Conservation (phyloP, 2,797 vertebrate genomes). For the Sebastes wilsoni region DNA sequence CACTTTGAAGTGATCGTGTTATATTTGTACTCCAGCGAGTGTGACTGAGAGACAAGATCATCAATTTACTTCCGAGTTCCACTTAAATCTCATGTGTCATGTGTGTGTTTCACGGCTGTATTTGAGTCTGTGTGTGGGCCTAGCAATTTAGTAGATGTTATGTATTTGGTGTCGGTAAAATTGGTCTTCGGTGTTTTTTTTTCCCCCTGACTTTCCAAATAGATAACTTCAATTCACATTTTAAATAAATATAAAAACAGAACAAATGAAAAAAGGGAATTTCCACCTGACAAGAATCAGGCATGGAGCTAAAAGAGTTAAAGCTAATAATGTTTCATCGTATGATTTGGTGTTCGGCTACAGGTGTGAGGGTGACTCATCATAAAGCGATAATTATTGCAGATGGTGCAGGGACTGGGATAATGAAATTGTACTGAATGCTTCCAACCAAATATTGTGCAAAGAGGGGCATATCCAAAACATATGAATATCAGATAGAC, state of each 20-base stretch:
- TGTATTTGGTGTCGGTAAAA: neutral
- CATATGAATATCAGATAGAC: neutral
- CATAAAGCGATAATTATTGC: neutral
- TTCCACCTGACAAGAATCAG: neutral
- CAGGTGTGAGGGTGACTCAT: neutral
- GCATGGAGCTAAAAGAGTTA: neutral
- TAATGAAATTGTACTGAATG: neutral
- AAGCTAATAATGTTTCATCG: neutral
- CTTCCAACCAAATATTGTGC: neutral
- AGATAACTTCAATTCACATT: neutral
- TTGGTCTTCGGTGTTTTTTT: neutral
- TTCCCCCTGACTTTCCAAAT: neutral
- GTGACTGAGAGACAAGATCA: neutral
- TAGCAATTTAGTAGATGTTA: neutral
- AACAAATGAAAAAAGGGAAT: neutral
- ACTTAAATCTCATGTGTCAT: neutral
- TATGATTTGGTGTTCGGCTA: neutral
- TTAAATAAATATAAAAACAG: neutral
- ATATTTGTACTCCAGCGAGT: neutral
- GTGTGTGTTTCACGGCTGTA: neutral
- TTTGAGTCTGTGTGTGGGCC: neutral
- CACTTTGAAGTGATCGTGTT: slow-evolving; percentile 34
- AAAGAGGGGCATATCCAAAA: neutral
- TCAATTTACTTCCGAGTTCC: slow-evolving; percentile 1
- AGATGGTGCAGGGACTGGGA: neutral